These are phyloP conservation scores for Hesperia comma DNA, from an alignment of 2,888 invertebrate species.

Conservation along the genomic window DNA sequence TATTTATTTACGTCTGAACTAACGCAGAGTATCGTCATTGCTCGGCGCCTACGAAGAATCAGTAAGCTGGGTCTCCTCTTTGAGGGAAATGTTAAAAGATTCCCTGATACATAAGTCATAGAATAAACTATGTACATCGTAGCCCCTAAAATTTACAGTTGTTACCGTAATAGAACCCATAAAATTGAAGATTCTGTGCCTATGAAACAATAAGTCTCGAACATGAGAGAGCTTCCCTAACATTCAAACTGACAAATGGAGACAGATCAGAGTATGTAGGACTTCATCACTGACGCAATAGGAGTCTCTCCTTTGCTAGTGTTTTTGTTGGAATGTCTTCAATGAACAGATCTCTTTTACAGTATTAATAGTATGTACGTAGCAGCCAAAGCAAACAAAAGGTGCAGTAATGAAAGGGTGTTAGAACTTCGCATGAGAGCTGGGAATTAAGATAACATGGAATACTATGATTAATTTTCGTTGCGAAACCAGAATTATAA, in stretches of 20 bases:
- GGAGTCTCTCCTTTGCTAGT: not conserved
- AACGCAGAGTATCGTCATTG: not conserved
- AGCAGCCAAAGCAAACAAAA: slow-evolving; percentile 6
- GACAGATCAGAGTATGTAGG: not conserved
- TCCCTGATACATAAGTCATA: too few relatives aligned
- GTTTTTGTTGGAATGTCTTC: slow-evolving; percentile 4
- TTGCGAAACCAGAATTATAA: not conserved
- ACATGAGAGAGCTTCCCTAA: too few relatives aligned
- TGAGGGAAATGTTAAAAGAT: too few relatives aligned
- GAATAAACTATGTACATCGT: too few relatives aligned
- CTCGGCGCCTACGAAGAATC: not conserved
- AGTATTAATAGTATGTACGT: slow-evolving; percentile 2
- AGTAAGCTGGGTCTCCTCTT: not conserved
- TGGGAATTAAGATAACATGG: not conserved
- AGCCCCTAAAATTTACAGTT: too few relatives aligned
- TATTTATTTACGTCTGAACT: slow-evolving; percentile 11
- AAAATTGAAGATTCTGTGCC: too few relatives aligned
- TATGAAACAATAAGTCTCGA: too few relatives aligned
- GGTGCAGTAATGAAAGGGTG: slow-evolving; percentile 1
- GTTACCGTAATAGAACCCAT: too few relatives aligned
- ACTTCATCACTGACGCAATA: not conserved
- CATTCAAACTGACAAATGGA: too few relatives aligned
- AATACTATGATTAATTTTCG: not conserved
- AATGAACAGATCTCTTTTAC: not conserved
- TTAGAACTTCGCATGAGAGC: slow-evolving; percentile 3